These are phyloP conservation scores for Drosophila hydei DNA, from an alignment of 1,140 invertebrate genomes.

Conservation along the genomic window DNA sequence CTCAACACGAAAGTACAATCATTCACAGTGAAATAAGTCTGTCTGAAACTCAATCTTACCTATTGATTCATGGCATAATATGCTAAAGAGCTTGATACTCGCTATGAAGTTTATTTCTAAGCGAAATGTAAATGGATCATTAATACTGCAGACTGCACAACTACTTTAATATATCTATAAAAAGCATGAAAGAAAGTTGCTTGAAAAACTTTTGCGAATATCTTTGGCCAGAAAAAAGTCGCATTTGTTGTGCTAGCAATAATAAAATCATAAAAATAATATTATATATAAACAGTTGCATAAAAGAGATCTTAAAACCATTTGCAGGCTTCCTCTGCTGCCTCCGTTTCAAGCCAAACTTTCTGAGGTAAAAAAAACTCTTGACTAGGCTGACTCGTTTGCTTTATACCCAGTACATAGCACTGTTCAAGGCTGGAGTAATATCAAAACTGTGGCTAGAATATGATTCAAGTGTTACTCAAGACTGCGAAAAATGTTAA, in stretches of 20 bases:
- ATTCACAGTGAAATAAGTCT: no score
- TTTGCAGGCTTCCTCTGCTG: slow-evolving; percentile 55
- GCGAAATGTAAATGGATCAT: slow-evolving; percentile 69
- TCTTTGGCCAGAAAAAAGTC: slow-evolving; percentile 37
- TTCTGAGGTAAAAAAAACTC: slow-evolving; percentile 33
- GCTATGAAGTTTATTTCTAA: slow-evolving; percentile 59
- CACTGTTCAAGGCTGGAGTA: neutral
- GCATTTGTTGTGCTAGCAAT: slow-evolving; percentile 53
- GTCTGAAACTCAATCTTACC: no score
- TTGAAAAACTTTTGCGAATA: slow-evolving; percentile 56
- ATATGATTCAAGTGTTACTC: no score
- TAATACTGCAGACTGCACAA: slow-evolving; percentile 44
- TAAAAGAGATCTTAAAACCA: slow-evolving; percentile 64
- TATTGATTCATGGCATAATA: slow-evolving; percentile 67
- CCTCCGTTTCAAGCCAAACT: slow-evolving; percentile 43
- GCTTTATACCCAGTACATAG: slow-evolving; percentile 27
- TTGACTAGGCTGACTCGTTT: slow-evolving; percentile 70
- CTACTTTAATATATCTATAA: slow-evolving; percentile 21
- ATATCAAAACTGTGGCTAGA: neutral
- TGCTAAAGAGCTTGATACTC: slow-evolving; percentile 54
- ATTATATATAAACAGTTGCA: slow-evolving; percentile 73
- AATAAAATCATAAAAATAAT: slow-evolving; percentile 81
- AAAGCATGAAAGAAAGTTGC: slow-evolving; percentile 65
- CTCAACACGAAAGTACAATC: no score
- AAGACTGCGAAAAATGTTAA: no score